A percentile compares a stretch with the other conserved stretches of the same genome.
Evolutionary conservation across 1,140 invertebrate species (phyloP).

Genomic region (Ylistrum balloti): DNA sequence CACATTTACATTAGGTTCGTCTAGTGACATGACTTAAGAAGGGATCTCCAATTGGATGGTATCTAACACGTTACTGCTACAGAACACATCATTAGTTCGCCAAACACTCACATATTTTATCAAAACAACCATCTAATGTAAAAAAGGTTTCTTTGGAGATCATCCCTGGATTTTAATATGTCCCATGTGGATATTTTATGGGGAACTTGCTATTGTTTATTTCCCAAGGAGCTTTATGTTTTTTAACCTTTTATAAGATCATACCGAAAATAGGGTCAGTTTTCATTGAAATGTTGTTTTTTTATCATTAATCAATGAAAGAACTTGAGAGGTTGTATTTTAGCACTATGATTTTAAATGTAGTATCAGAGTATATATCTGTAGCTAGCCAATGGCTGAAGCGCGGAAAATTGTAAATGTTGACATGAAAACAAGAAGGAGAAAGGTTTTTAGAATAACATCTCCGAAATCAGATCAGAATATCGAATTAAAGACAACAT

Average conservation of each 20-base stretch:
- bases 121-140: not conserved
- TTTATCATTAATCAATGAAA: slow-evolving; percentile 36
- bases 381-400: not conserved
- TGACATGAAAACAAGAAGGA: not conserved
- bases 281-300: not conserved
- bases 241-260: slow-evolving; percentile 30
- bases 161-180: not conserved
- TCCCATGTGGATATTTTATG: not conserved
- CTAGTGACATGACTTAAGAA: not conserved
- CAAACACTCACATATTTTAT: not conserved
- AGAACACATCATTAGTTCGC: not conserved
- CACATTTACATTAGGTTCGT: not conserved
- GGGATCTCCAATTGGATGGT: not conserved
- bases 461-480: not conserved
- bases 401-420: not conserved
- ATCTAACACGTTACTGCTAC: not conserved
- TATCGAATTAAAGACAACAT: not conserved
- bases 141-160: not conserved
- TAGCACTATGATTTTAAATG: not conserved
- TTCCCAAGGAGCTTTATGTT: not conserved
- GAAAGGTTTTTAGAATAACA: not conserved
- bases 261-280: not conserved
- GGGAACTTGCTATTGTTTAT: not conserved
- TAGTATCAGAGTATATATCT: not conserved
- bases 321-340: not conserved